Conservation (phyloP, 2,113 vertebrate genomes). For the Entelurus aequoreus region DNA sequence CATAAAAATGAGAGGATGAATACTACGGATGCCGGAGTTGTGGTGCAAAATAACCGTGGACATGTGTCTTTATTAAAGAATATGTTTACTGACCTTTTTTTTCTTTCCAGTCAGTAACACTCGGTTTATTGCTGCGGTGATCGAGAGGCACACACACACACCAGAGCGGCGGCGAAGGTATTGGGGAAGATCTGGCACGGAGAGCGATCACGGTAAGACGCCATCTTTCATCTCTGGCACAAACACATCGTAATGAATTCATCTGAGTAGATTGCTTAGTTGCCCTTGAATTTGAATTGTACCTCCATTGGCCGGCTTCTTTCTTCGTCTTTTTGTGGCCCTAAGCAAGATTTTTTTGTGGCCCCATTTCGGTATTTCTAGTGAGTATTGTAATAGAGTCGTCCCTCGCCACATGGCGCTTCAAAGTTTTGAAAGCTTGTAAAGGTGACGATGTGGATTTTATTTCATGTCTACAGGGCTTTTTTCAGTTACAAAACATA, state of each 20-base stretch:
- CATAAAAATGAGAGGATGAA: neutral
- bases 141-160: conserved; percentile 93
- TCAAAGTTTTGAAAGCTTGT: no score
- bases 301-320: neutral
- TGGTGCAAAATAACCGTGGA: neutral
- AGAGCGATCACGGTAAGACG: conserved; percentile 92
- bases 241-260: neutral
- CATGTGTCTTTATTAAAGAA: neutral
- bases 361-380: no score
- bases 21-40: neutral
- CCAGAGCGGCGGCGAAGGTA: conserved; percentile 90
- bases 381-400: no score
- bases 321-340: no score
- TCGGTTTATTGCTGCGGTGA: conserved; percentile 93
- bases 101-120: conserved; percentile 87
- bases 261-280: neutral
- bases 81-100: conserved; percentile 2
- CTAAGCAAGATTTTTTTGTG: no score
- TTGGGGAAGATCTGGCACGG: conserved; percentile 95
- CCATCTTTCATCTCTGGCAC: neutral
- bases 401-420: no score
- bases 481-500: no score
- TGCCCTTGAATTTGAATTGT: neutral
- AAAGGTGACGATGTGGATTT: no score
- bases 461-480: no score